Base-by-base conservation (phyloP, 2,797 vertebrate genomes). In the Phoeniculus purpureus region DNA sequence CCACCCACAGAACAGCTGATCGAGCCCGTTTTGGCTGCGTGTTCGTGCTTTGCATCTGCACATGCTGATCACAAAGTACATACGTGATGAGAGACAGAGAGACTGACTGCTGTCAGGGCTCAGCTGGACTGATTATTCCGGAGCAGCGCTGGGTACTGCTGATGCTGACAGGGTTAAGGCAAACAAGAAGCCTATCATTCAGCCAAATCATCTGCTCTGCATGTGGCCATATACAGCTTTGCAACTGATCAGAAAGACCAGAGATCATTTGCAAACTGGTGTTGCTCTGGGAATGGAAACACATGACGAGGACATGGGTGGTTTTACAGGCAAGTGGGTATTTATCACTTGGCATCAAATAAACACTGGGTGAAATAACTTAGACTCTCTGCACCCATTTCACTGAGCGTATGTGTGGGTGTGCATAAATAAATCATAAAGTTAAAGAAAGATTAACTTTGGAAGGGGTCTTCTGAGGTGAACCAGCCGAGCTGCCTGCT, bases 401-500 rank as follows among this genome's bases (percentile, higher is more conserved):
- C 60, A 50, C 50, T 58, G 40, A 88, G 31, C 12, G 27, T 37
- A 70, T 40, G 51, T 78, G 88, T 91, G 71, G 90, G 66, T 88
- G 81, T 90, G 34, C 51, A 95, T 91, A 94, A 93, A 89, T 85
- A 83, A 90, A 90, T 56, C 22, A 73, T 79, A 19, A 90, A 64
- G 52, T 88, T 84, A 50, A 17, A 54, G 74, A 73, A 79, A 81
- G 55, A 89, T 87, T 93, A 75, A 81, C 83, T 93, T 88, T 54
- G 56, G 45, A 92, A 94, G 47, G 29, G 81, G 71, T 10, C 10
- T 92, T 50, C 40, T 48, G 51, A 67, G 58, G n/a, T 81, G 47
- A 93, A 74, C 48, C 56, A 95, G 77, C 81, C 64, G 52, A 81
- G 27, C 67, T 18, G 3, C 71, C 52, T 92, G 34, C 78, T 94